These are phyloP conservation scores for Prunella strophiata DNA, from an alignment of 2,797 vertebrate genomes.

Conservation along the genomic window DNA sequence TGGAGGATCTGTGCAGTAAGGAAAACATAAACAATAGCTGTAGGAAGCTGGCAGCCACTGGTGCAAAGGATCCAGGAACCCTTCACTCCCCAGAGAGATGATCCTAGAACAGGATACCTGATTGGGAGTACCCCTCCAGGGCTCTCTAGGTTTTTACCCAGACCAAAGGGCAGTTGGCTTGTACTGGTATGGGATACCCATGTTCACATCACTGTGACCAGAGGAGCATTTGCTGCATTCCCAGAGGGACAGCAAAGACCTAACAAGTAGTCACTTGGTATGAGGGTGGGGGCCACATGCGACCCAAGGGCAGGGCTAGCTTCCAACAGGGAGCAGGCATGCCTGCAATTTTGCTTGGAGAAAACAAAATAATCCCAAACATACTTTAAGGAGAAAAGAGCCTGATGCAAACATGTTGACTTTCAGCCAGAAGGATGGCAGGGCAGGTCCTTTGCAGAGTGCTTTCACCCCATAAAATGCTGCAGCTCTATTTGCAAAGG, in stretches of 20 bases:
- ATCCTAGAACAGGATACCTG: neutral
- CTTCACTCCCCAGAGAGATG: neutral
- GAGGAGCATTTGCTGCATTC: neutral
- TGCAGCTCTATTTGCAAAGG: neutral
- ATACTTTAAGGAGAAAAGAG: neutral
- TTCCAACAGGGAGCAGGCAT: neutral
- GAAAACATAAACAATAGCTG: neutral
- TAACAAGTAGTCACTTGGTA: neutral
- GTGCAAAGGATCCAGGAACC: neutral
- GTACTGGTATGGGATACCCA: neutral
- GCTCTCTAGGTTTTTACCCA: neutral
- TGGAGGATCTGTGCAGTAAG: neutral
- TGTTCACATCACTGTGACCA: neutral
- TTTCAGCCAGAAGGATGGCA: neutral
- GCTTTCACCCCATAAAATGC: neutral
- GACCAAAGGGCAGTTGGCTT: neutral
- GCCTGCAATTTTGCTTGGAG: neutral
- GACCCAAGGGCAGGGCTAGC: rapidly evolving
- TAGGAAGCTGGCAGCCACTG: neutral
- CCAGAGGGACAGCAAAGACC: neutral
- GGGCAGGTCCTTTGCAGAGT: neutral
- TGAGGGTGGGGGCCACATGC: rapidly evolving
- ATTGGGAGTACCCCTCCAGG: neutral
- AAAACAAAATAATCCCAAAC: neutral
- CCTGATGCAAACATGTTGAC: neutral